Percentiles rank a stretch among this genome's conserved stretches.
phyloP scores from a whole-genome alignment of 2,797 vertebrate species.

The Eulemur coronatus region DNA sequence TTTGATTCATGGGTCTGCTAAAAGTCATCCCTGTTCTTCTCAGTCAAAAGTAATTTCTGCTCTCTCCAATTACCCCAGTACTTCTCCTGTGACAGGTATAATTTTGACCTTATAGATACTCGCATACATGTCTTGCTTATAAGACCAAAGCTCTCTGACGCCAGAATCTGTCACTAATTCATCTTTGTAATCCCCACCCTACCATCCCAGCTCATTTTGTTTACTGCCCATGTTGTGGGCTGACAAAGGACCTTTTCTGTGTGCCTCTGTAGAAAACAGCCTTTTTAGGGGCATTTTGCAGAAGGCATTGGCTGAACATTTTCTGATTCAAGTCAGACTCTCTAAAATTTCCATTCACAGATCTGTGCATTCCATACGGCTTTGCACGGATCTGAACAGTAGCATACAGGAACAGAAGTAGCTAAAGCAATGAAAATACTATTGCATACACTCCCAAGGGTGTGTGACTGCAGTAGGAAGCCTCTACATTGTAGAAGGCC shows the following conservation, averaged over 20 bases:
- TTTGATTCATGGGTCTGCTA: background rate
- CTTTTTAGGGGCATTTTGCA: background rate
- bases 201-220: background rate
- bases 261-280: background rate
- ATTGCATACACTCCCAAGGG: background rate
- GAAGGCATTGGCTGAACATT: background rate
- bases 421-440: background rate
- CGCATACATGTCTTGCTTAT: background rate
- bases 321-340: slow-evolving; percentile 18
- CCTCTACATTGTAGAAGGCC: background rate
- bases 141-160: background rate
- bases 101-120: background rate
- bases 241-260: background rate
- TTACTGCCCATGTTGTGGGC: background rate
- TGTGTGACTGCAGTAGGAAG: background rate
- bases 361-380: background rate
- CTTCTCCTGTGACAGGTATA: background rate
- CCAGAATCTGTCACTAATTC: background rate
- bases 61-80: background rate
- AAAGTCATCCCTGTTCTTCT: background rate
- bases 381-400: background rate
- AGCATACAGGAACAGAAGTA: background rate
- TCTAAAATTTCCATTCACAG: background rate
- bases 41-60: background rate
- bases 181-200: background rate